Evolutionary conservation across 2,888 invertebrate genomes (phyloP).

Genomic region (Yponomeuta malinellus): DNA sequence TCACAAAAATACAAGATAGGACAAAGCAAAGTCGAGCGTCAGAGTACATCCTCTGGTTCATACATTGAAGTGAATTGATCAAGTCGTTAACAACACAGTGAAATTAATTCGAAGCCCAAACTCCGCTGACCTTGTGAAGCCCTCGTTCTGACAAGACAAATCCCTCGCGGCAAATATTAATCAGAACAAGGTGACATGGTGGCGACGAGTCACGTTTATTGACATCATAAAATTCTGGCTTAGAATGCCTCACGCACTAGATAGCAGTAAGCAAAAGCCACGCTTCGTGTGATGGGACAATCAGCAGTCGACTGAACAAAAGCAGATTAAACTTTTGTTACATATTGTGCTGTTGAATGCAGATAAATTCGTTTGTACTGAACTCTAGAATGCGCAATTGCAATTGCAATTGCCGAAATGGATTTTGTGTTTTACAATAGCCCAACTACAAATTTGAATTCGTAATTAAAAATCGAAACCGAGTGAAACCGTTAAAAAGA

Average conservation of each 20-base stretch:
- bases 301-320: not conserved
- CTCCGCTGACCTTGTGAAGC: not conserved
- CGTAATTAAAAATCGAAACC: too few species aligned
- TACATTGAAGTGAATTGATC: not conserved
- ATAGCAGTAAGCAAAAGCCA: not conserved
- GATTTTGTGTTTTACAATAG: too few species aligned
- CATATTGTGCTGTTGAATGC: too few species aligned
- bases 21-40: too few species aligned
- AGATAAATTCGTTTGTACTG: too few species aligned
- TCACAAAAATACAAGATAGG: too few species aligned
- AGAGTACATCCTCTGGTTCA: too few species aligned
- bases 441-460: too few species aligned
- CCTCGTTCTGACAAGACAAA: constrained; percentile 14
- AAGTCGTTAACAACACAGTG: not conserved
- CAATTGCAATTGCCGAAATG: too few species aligned
- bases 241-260: not conserved
- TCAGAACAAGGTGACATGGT: constrained; percentile 20
- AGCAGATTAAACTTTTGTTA: too few species aligned
- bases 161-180: constrained; percentile 36
- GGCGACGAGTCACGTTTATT: constrained; percentile 32
- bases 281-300: not conserved
- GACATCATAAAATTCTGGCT: constrained; percentile 26
- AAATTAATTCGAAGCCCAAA: not conserved
- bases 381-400: too few species aligned
- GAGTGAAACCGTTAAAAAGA: too few species aligned